Evolutionary conservation across 35 echinoderm and acorn worm species (phyloP).

Genomic region (Apostichopus californicus): DNA sequence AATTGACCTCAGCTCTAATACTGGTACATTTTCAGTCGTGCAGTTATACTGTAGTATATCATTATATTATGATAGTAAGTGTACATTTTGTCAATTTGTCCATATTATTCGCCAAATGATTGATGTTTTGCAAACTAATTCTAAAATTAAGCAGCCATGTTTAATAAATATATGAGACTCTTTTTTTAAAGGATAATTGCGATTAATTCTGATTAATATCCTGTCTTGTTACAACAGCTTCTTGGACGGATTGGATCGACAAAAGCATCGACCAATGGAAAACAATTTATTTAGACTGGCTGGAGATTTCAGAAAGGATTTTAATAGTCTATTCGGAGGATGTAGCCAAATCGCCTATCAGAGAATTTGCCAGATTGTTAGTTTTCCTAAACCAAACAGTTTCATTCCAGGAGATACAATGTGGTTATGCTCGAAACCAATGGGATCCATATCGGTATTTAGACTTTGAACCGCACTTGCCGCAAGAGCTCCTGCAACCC

Average conservation of each 20-base stretch:
- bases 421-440: neutral
- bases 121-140: too few relatives aligned
- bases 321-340: neutral
- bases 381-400: conserved; percentile 11
- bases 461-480: conserved; percentile 18
- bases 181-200: too few relatives aligned
- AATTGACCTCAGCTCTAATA: too few relatives aligned
- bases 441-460: neutral
- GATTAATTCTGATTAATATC: neutral
- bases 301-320: neutral
- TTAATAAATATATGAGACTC: too few relatives aligned
- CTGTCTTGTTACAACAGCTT: neutral
- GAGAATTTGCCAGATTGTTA: conserved; percentile 20
- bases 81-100: too few relatives aligned
- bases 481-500: neutral
- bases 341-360: neutral
- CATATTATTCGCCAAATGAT: too few relatives aligned
- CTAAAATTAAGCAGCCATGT: too few relatives aligned
- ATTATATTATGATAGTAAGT: too few relatives aligned
- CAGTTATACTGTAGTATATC: too few relatives aligned
- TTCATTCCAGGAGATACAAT: neutral
- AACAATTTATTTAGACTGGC: neutral
- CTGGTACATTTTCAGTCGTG: too few relatives aligned
- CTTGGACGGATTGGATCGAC: neutral
- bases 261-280: neutral